A percentile compares a stretch with the other conserved stretches of the same genome.
These are phyloP conservation scores for Pipistrellus nathusii DNA, from an alignment of 2,797 vertebrate genomes.

Conservation along the genomic window DNA sequence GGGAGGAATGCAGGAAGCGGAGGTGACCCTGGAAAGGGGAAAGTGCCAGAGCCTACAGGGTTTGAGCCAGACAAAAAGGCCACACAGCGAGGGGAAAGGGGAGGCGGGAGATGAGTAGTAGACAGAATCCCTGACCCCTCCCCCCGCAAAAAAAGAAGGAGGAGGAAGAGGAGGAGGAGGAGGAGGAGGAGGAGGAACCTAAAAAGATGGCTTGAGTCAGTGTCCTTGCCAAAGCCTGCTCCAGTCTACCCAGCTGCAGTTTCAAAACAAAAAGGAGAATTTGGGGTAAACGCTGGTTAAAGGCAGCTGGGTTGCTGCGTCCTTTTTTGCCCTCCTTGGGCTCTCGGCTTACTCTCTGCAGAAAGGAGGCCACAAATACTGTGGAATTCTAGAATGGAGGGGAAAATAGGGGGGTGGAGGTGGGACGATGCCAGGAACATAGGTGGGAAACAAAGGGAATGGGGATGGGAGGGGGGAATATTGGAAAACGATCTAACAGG, in stretches of 20 bases:
- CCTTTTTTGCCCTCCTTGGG: not conserved
- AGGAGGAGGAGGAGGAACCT: no score
- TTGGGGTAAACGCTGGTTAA: not conserved
- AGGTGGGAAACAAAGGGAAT: constrained; percentile 63
- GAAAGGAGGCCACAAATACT: constrained; percentile 14
- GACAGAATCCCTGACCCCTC: not conserved
- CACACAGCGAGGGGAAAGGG: constrained; percentile 6
- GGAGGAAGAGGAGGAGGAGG: no score
- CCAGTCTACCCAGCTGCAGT: not conserved
- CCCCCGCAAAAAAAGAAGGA: not conserved
- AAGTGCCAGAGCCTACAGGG: constrained; percentile 47
- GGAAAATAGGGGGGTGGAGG: not conserved
- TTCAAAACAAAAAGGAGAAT: constrained; percentile 28
- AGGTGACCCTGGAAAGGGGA: constrained; percentile 73
- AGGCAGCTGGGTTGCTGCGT: not conserved
- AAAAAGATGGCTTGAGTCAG: not conserved
- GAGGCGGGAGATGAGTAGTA: not conserved
- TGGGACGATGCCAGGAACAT: not conserved
- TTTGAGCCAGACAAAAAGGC: constrained; percentile 50
- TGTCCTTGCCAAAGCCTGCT: not conserved
- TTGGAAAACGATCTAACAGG: not conserved
- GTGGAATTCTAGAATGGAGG: not conserved
- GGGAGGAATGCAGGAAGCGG: constrained; percentile 73
- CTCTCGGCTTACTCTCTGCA: not conserved
- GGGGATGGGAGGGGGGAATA: not conserved